Evolutionary conservation across 2,888 invertebrate species (phyloP).

Genomic region (Folsomia candida): DNA sequence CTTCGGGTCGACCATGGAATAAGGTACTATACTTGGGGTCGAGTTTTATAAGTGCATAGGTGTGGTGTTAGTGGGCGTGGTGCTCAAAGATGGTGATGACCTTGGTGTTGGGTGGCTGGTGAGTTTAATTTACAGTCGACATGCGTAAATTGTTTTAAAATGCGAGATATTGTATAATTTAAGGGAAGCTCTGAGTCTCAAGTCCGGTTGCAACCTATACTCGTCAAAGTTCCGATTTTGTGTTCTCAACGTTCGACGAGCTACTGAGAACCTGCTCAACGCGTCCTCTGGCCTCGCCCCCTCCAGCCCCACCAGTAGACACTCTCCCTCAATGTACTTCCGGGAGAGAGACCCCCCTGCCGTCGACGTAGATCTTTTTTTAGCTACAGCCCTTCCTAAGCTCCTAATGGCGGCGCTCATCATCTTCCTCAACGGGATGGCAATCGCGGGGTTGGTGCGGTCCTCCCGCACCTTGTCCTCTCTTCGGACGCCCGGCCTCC

Average conservation of each 20-base stretch:
- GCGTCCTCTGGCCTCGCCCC: neutral
- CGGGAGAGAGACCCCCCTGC: conserved; percentile 45
- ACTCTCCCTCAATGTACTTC: conserved; percentile 38
- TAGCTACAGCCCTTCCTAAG: conserved; percentile 47
- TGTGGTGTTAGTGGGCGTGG: neutral
- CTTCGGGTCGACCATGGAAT: too few species aligned
- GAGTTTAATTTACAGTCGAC: too few species aligned
- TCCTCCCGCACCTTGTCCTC: conserved; percentile 41
- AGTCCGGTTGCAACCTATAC: conserved; percentile 48
- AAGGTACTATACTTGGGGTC: too few species aligned
- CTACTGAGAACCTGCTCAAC: conserved; percentile 26
- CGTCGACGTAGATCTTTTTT: conserved; percentile 45
- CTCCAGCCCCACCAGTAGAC: neutral
- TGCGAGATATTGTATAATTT: too few species aligned
- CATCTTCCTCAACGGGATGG: conserved; percentile 45
- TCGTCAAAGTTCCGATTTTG: conserved; percentile 47
- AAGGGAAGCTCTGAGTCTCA: conserved; percentile 47
- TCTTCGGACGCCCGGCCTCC: conserved; percentile 24
- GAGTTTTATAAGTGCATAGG: neutral
- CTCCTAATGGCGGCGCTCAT: conserved; percentile 44
- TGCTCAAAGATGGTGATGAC: conserved; percentile 46
- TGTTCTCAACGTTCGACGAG: conserved; percentile 45
- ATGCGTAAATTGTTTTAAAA: too few species aligned
- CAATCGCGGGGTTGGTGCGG: conserved; percentile 42
- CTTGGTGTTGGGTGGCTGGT: conserved; percentile 47